Percentiles rank a stretch among this genome's conserved stretches.
These are phyloP conservation scores for Lamprotornis superbus DNA, from an alignment of 2,113 vertebrate species.

Conservation along the genomic window DNA sequence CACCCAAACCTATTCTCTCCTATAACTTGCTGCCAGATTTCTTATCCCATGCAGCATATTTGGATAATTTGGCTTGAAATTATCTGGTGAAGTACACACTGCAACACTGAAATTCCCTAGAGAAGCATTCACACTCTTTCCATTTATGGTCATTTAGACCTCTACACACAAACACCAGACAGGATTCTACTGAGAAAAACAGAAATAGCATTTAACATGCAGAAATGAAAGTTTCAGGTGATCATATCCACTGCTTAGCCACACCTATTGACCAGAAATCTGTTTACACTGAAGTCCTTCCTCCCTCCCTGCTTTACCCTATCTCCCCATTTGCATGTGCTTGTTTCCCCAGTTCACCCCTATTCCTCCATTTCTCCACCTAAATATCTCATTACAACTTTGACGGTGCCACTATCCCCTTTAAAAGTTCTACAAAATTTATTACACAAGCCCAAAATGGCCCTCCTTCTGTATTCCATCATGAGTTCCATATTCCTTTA, in stretches of 20 bases:
- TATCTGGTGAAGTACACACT: background rate
- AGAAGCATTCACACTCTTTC: background rate
- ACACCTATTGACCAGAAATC: background rate
- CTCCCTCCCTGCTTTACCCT: no score
- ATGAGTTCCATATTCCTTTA: background rate
- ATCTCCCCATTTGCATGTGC: background rate
- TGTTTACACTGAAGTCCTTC: background rate
- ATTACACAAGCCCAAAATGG: background rate
- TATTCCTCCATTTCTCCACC: background rate
- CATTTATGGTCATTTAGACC: background rate
- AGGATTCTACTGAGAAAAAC: background rate
- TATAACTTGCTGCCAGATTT: background rate
- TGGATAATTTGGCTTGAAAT: background rate
- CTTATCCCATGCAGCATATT: background rate
- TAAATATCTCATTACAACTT: background rate
- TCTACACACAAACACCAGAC: background rate
- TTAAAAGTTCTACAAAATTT: background rate
- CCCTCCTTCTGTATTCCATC: background rate
- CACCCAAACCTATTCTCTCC: background rate
- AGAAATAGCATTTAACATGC: background rate
- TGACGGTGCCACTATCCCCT: background rate
- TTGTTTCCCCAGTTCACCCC: fast-evolving
- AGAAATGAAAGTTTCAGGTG: background rate
- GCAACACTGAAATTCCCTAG: background rate
- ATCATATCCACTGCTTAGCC: background rate